phyloP scores from a whole-genome alignment of 1,140 invertebrate species.

The Trigoniulus corallinus region DNA sequence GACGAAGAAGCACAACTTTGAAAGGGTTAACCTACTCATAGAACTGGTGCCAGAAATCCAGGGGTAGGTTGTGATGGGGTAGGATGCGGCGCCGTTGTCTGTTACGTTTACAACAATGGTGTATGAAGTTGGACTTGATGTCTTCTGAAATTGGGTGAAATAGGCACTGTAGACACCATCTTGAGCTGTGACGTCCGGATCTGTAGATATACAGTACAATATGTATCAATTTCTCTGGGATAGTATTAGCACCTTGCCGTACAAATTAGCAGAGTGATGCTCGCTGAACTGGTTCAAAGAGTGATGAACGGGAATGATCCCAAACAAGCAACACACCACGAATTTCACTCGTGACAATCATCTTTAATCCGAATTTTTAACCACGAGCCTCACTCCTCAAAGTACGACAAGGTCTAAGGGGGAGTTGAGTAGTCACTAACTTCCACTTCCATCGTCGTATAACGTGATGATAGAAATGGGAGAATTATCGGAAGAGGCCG shows the following conservation, averaged over 20 bases:
- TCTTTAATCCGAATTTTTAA: too few relatives aligned
- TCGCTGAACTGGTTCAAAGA: slow-evolving; percentile 5
- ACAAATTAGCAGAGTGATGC: too few relatives aligned
- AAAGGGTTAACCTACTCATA: not conserved
- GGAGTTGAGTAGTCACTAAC: slow-evolving; percentile 25
- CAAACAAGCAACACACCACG: too few relatives aligned
- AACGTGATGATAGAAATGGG: slow-evolving; percentile 29
- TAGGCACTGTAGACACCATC: slow-evolving; percentile 48
- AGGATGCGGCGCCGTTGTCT: not conserved
- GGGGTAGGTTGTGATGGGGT: not conserved
- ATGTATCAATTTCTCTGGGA: not conserved
- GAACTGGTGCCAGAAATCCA: not conserved
- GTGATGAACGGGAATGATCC: too few relatives aligned
- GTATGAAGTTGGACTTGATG: not conserved
- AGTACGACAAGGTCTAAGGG: slow-evolving; percentile 9
- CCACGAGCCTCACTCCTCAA: too few relatives aligned
- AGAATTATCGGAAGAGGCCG: slow-evolving; percentile 19
- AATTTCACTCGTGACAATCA: too few relatives aligned
- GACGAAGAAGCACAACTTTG: too few relatives aligned
- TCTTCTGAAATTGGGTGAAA: slow-evolving; percentile 28
- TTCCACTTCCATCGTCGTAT: slow-evolving; percentile 40
- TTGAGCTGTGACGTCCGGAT: slow-evolving; percentile 43
- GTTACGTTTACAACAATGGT: not conserved
- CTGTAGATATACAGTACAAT: slow-evolving; percentile 14
- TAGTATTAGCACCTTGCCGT: too few relatives aligned